Base-by-base conservation (phyloP, 2,113 vertebrate species). In the Urocitellus parryii region DNA sequence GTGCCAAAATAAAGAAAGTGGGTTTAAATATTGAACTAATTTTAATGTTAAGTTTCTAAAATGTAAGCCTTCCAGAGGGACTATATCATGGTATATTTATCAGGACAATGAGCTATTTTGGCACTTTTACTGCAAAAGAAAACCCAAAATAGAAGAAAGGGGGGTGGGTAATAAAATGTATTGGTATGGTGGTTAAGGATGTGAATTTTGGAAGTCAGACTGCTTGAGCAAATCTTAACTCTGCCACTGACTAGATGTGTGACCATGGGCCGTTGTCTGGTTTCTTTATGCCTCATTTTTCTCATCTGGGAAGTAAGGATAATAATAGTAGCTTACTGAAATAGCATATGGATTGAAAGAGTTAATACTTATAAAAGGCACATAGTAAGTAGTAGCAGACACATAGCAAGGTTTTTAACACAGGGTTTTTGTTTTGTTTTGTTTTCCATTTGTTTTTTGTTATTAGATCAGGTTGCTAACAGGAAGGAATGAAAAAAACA, bases 31-130 rank as follows among this genome's bases (percentile, higher is more conserved):
- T 37, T 85, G 58, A 70, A 24, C 76, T 20, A 45, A 51, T 39
- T 93, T 94, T 90, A 79, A 82, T 67, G 24, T 76, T 95, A 74
- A 87, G 53, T 92, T 98, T 92, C 73, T 88, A 73, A 82, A 88
- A 90, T 63, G 1, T 88, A 93, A 92, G 70, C 5, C 37, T 96
- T 97, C 87, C 61, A 70, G 58, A 58, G 87, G 79, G 90, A 84
- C 29, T 4, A 32, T n/a, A 67, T 84, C 70, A n/a, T 22, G 34
- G 34, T 68, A 76, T n/a, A 63, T 85, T 88, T 83, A 76, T 79
- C n/a, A 88, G 56, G 51, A 89, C 56, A 63, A 29, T 81, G 56
- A 42, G 34, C 27, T 77, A 32, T 85, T 94, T 89, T 86, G 18
- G 82, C 68, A 14, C 2, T 78, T 48, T 65, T 74, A 74, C 27